phyloP scores from a whole-genome alignment of 1,140 invertebrate genomes.

The Drosophila arizonae region DNA sequence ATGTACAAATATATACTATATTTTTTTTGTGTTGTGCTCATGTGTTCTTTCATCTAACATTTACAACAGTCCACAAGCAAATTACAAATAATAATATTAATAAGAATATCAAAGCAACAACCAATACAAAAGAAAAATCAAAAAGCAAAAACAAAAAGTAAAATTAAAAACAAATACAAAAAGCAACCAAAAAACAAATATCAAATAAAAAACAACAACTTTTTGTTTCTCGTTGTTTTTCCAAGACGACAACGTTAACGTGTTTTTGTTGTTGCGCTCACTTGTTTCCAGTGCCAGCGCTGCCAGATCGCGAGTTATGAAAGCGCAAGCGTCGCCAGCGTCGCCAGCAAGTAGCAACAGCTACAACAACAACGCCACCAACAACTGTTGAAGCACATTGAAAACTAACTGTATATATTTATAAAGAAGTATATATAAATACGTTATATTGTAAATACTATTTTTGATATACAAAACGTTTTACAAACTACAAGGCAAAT shows the following conservation, averaged over 20 bases:
- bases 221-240: slow-evolving; percentile 26
- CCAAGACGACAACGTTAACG: slow-evolving; percentile 21
- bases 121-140: slow-evolving; percentile 9
- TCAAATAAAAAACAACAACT: slow-evolving; percentile 13
- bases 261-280: slow-evolving; percentile 45
- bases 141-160: slow-evolving; percentile 17
- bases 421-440: slow-evolving; percentile 6
- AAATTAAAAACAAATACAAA: neutral
- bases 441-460: slow-evolving; percentile 16
- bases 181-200: neutral
- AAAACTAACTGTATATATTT: slow-evolving; percentile 14
- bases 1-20: slow-evolving; percentile 11
- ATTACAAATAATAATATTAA: neutral
- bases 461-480: slow-evolving; percentile 45
- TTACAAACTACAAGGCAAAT: slow-evolving; percentile 18
- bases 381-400: slow-evolving; percentile 4
- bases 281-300: slow-evolving; percentile 56
- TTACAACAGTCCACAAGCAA: slow-evolving; percentile 19
- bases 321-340: slow-evolving; percentile 64
- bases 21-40: slow-evolving; percentile 39
- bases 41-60: slow-evolving; percentile 25
- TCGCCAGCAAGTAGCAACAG: slow-evolving; percentile 55
- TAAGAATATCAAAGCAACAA: neutral
- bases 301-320: slow-evolving; percentile 77
- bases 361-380: slow-evolving; percentile 32